phyloP scores from a whole-genome alignment of 2,888 invertebrate species.

The Caenorhabditis drosophilae region DNA sequence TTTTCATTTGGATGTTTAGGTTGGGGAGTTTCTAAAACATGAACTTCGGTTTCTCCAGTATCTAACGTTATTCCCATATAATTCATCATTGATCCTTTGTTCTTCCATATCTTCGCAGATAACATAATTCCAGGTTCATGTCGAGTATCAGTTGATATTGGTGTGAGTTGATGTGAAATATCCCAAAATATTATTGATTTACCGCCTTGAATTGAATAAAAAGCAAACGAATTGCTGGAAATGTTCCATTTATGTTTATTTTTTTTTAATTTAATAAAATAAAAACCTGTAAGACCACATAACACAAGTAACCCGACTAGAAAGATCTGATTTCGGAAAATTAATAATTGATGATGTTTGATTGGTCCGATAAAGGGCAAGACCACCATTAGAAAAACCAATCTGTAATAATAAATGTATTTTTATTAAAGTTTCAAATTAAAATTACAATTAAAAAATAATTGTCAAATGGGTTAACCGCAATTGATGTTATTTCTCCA shows the following conservation, averaged over 20 bases:
- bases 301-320: constrained; percentile 17
- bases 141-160: constrained; percentile 10
- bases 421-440: no score
- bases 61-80: constrained; percentile 21
- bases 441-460: no score
- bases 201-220: constrained; percentile 21
- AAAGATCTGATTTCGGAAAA: constrained; percentile 9
- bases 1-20: constrained; percentile 22
- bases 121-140: background rate
- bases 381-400: constrained; percentile 25
- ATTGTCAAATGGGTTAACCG: constrained; percentile 13
- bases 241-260: background rate
- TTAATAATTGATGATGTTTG: constrained; percentile 26
- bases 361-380: constrained; percentile 20
- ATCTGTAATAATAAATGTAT: constrained; percentile 18
- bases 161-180: constrained; percentile 11
- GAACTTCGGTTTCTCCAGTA: constrained; percentile 27
- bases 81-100: constrained; percentile 11
- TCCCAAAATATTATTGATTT: constrained; percentile 21
- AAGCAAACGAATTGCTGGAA: constrained; percentile 28
- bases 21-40: constrained; percentile 26
- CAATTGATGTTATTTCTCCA: constrained; percentile 30
- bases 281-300: constrained; percentile 21
- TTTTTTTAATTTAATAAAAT: background rate
- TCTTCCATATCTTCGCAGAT: constrained; percentile 19